Percentiles rank a stretch among this genome's conserved stretches.
phyloP scores from a whole-genome alignment of 2,797 vertebrate species.

The Tolypeutes matacus region DNA sequence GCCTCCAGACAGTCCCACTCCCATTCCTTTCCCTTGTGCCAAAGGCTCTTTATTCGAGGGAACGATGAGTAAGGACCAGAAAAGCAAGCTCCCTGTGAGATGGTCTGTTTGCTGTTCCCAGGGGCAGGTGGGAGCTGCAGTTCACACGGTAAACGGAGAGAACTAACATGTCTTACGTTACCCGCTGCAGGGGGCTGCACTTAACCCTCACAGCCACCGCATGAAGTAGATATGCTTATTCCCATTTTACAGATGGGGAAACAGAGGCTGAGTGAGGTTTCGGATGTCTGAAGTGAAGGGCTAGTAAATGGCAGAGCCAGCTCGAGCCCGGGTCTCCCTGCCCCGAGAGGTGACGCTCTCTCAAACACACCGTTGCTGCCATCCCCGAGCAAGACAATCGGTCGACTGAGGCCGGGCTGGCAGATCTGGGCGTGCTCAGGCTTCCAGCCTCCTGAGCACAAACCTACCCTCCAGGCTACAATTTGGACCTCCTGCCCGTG shows the following conservation, averaged over 20 bases:
- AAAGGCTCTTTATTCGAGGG: not conserved
- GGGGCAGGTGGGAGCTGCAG: not conserved
- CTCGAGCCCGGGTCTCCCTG: not conserved
- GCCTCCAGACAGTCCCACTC: fast-evolving
- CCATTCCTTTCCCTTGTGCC: not conserved
- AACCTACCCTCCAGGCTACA: not conserved
- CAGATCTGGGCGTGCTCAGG: no score
- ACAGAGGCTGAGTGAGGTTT: not conserved
- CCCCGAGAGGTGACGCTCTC: not conserved
- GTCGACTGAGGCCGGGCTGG: not conserved
- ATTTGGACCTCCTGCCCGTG: fast-evolving
- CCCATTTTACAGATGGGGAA: not conserved
- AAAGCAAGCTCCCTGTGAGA: not conserved
- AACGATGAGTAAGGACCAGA: not conserved
- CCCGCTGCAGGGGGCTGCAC: no score
- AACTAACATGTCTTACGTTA: not conserved
- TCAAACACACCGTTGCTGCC: not conserved
- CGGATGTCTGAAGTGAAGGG: not conserved
- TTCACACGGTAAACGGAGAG: no score
- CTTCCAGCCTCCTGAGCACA: no score
- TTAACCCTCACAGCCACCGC: not conserved
- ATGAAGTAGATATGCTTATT: not conserved
- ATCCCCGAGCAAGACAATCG: not conserved
- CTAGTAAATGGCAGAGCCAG: not conserved
- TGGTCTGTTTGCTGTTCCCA: not conserved